phyloP scores from a whole-genome alignment of 1,140 invertebrate species.

The Brachionus rotundiformis region DNA sequence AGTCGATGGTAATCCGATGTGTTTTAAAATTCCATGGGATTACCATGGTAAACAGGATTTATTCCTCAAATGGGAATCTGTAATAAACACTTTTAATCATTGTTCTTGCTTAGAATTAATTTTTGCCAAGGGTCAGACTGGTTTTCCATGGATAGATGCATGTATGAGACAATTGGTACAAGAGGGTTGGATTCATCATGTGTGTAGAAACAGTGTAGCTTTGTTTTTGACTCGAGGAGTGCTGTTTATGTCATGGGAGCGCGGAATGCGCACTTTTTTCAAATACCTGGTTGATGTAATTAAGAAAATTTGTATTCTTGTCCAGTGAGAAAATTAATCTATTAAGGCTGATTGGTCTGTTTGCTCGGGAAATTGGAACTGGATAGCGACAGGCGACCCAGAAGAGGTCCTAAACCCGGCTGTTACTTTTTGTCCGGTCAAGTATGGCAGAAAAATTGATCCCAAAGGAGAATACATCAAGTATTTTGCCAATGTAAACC shows the following conservation, averaged over 20 bases:
- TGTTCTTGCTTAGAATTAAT: background rate
- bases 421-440: constrained; percentile 71
- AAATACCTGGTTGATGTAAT: constrained; percentile 18
- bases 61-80: constrained; percentile 56
- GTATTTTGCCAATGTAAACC: constrained; percentile 58
- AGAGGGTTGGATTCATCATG: constrained; percentile 75
- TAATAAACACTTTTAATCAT: background rate
- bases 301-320: background rate
- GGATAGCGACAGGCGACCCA: constrained; percentile 75
- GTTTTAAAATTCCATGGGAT: constrained; percentile 51
- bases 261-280: constrained; percentile 67
- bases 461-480: constrained; percentile 72
- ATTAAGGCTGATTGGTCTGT: constrained; percentile 76
- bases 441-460: constrained; percentile 72
- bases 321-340: constrained; percentile 65
- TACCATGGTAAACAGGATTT: constrained; percentile 68
- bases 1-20: constrained; percentile 51
- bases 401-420: constrained; percentile 68
- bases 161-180: constrained; percentile 71
- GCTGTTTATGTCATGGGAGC: constrained; percentile 74
- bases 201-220: constrained; percentile 72
- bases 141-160: constrained; percentile 66
- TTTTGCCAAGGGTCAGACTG: constrained; percentile 58
- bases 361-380: constrained; percentile 79
- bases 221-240: constrained; percentile 75